A percentile compares a stretch with the other conserved stretches of the same genome.
Evolutionary conservation across 1,140 invertebrate genomes (phyloP).

Genomic region (Zaprionus davidi): DNA sequence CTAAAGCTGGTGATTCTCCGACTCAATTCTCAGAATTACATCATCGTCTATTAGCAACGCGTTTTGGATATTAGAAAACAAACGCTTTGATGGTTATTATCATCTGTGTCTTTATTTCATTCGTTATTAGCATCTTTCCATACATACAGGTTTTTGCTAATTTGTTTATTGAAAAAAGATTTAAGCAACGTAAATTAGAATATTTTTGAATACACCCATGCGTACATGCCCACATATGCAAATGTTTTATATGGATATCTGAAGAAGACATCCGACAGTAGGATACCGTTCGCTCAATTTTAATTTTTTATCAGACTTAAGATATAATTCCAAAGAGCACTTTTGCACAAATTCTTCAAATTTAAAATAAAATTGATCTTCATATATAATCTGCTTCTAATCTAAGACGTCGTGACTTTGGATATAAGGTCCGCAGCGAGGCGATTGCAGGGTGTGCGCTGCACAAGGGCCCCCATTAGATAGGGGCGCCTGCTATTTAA

Average conservation of each 20-base stretch:
- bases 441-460: no score
- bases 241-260: neutral
- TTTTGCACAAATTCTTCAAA: no score
- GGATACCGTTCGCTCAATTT: neutral
- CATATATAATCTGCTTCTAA: no score
- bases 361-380: no score
- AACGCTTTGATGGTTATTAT: constrained; percentile 41
- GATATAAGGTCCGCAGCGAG: no score
- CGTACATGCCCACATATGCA: neutral
- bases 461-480: no score
- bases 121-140: constrained; percentile 25
- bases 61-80: constrained; percentile 36
- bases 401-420: no score
- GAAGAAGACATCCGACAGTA: neutral
- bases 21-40: constrained; percentile 31
- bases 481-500: no score
- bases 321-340: no score
- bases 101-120: constrained; percentile 18
- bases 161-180: constrained; percentile 12
- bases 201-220: constrained; percentile 6
- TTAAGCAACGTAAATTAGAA: neutral
- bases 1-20: constrained; percentile 19
- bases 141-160: constrained; percentile 36
- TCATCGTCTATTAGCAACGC: constrained; percentile 39
- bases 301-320: neutral